These are phyloP conservation scores for Alosa sapidissima DNA, from an alignment of 2,797 vertebrate species.

Conservation along the genomic window DNA sequence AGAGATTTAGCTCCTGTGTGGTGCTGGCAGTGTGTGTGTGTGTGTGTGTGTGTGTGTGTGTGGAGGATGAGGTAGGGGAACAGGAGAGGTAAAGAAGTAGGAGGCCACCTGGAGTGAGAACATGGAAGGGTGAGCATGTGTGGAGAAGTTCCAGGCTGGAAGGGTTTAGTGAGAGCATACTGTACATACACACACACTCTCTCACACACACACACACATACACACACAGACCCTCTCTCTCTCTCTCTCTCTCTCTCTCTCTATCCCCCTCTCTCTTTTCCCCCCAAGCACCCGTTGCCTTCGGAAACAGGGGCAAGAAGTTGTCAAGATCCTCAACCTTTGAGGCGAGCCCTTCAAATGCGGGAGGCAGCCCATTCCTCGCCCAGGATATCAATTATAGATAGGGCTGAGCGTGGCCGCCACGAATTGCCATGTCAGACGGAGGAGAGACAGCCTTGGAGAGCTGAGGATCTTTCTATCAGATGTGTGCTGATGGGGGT, in stretches of 20 bases:
- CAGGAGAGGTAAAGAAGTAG: neutral
- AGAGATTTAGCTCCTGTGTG: neutral
- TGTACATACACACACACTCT: slow-evolving; percentile 50
- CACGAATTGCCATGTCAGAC: slow-evolving; percentile 91
- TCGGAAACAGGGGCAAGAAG: slow-evolving; percentile 85
- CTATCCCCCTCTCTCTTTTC: neutral
- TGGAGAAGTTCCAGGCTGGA: neutral
- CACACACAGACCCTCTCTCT: neutral
- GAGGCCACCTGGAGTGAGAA: slow-evolving; percentile 5
- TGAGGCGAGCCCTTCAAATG: slow-evolving; percentile 94
- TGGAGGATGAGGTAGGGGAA: neutral
- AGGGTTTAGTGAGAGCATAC: slow-evolving; percentile 8
- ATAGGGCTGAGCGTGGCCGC: slow-evolving; percentile 95
- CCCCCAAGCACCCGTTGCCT: slow-evolving; percentile 33
- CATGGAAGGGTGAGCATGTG: neutral
- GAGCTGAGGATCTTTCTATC: slow-evolving; percentile 98
- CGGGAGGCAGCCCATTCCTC: slow-evolving; percentile 91
- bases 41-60: neutral
- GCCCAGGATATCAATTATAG: slow-evolving; percentile 99
- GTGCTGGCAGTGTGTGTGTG: slow-evolving; percentile 7
- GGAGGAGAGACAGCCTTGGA: slow-evolving; percentile 93
- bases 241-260: neutral
- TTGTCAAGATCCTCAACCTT: slow-evolving; percentile 98
- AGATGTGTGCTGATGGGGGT: slow-evolving; percentile 76
- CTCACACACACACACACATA: slow-evolving; percentile 37